Evolutionary conservation across 2,888 invertebrate species (phyloP).

Genomic region (Daptonema setosum): DNA sequence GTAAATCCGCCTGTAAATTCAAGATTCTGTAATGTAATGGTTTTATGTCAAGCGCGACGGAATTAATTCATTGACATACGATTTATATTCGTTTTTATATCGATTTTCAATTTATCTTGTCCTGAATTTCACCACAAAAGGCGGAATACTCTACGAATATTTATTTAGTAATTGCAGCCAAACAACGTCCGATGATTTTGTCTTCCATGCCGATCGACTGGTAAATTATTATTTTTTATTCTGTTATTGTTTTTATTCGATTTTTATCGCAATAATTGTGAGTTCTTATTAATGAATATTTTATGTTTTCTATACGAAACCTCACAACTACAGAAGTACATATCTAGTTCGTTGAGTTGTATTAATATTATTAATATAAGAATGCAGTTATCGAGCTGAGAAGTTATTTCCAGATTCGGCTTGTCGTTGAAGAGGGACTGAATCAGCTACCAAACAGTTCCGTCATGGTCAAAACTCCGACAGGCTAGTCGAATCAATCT

Average conservation of each 20-base stretch:
- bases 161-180: constrained; percentile 51
- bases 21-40: too few species aligned
- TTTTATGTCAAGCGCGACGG: too few species aligned
- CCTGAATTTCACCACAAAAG: too few species aligned
- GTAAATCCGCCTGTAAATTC: too few species aligned
- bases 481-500: constrained; percentile 31
- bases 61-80: too few species aligned
- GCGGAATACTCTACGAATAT: too few species aligned
- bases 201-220: constrained; percentile 89
- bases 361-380: too few species aligned
- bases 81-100: neutral
- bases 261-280: constrained; percentile 9
- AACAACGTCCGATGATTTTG: constrained; percentile 78
- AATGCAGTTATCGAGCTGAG: too few species aligned
- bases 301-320: too few species aligned
- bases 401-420: constrained; percentile 57
- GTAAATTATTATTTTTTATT: constrained; percentile 29
- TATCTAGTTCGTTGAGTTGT: too few species aligned
- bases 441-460: constrained; percentile 84
- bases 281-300: too few species aligned
- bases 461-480: constrained; percentile 74
- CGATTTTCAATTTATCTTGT: neutral
- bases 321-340: too few species aligned
- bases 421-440: constrained; percentile 90
- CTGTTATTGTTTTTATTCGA: neutral